Conservation (phyloP, 2,113 vertebrate genomes). For the Sylvietta virens region DNA sequence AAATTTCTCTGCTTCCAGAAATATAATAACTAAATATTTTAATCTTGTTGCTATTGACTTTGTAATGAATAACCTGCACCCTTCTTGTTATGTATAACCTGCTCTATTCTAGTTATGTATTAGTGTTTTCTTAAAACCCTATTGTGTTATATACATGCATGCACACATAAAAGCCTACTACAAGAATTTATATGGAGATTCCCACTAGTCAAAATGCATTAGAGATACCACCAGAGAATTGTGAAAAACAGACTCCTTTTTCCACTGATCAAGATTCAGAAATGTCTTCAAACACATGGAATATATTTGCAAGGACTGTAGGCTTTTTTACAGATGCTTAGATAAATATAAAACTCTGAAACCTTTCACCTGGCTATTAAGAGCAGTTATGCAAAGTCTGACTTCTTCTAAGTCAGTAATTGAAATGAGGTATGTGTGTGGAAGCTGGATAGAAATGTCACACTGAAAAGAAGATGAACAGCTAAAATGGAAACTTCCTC, state of each 20-base stretch:
- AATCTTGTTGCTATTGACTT: not conserved
- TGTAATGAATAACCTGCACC: not conserved
- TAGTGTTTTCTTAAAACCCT: not conserved
- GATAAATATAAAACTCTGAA: constrained; percentile 17
- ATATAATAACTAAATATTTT: not conserved
- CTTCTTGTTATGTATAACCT: not conserved
- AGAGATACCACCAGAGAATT: not conserved
- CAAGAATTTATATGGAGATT: not conserved
- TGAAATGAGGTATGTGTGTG: not conserved
- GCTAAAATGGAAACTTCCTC: constrained; percentile 22
- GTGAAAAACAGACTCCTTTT: not conserved
- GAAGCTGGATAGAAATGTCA: not conserved
- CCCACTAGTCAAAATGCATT: not conserved
- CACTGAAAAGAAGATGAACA: not conserved
- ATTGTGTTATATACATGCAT: not conserved
- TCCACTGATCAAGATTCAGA: not conserved
- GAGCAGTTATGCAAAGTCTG: not conserved
- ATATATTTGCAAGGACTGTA: not conserved
- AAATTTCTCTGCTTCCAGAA: not conserved
- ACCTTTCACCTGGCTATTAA: not conserved
- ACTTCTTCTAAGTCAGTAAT: not conserved
- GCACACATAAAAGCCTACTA: not conserved
- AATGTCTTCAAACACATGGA: not conserved
- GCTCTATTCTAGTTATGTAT: not conserved
- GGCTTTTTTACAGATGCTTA: not conserved